Base-by-base conservation (phyloP, 2,113 vertebrate species). In the Podarcis raffonei region DNA sequence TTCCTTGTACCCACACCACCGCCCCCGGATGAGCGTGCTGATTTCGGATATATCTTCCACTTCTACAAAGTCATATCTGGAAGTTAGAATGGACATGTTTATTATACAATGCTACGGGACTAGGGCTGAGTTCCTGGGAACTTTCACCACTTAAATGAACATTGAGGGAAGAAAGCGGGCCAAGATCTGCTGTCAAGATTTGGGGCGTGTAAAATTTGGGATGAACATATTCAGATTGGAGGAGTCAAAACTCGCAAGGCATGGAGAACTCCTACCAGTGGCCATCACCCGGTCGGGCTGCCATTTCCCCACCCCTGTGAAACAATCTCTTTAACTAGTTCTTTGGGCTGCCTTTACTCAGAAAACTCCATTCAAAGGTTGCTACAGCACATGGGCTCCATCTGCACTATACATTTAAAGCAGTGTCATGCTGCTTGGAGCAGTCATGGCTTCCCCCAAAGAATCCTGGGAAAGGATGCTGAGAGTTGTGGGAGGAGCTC, bases 41-140 rank as follows among this genome's bases (percentile, higher is more conserved):
- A 96, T 98, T 95, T 99, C 98, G 1, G 98, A 98, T 59, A 98
- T 87, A 91, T 99, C 99, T 95, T 99, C 98, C 93, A 99, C 98
- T 96, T 99, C 98, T 95, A 99, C 98, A 95, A 98, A 99, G 94
- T 99, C 99, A 95, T 99, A 99, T 94, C 99, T 99, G 93, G 42
- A 20, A 86, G 95, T 13, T 59, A 93, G 59, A 11, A 42, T 37
- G 62, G 22, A 66, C 76, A 88, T 68, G 22, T 59, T n/a, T 39
- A 15, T 39, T 90, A 89, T 65, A 88, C n/a, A 76, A 16, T 27
- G 4, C 1, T 53, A 53, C 18, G 1, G 59, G 18, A 62, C 16
- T 39, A 18, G 30, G 13, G 15, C n/a, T 42, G 25, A 76, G 53
- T 53, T 53, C 11, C 48, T 53, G 9, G 48, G 48, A 53, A 11